Conservation (phyloP, 2,797 vertebrate genomes). For the Pipistrellus pipistrellus region DNA sequence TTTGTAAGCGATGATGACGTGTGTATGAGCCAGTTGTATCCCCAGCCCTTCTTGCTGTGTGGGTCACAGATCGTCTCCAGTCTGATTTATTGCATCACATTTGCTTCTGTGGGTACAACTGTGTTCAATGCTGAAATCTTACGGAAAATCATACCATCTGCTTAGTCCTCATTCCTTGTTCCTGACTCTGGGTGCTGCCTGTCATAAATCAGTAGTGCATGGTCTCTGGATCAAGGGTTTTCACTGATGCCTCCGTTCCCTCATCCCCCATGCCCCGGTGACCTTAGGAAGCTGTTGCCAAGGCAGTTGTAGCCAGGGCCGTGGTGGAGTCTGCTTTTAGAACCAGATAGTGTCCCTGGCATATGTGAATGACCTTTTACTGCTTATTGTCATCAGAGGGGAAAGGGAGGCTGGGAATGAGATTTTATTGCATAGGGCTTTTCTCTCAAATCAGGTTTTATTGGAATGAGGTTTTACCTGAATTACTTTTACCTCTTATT, state of each 20-base stretch:
- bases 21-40: not conserved
- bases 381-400: not conserved
- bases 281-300: not conserved
- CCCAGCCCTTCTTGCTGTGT: no score
- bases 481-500: slow-evolving; percentile 47
- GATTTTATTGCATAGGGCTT: not conserved
- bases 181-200: not conserved
- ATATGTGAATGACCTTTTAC: not conserved
- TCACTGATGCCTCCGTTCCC: not conserved
- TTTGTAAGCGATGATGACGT: not conserved
- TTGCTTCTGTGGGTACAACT: not conserved
- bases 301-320: not conserved
- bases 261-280: not conserved
- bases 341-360: not conserved
- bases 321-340: not conserved
- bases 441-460: slow-evolving; percentile 2
- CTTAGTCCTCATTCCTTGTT: not conserved
- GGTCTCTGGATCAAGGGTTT: not conserved
- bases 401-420: not conserved
- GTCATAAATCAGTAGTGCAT: accelerated
- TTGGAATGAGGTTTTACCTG: slow-evolving; percentile 13
- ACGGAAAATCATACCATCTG: no score
- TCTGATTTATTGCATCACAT: not conserved
- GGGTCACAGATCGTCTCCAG: not conserved
- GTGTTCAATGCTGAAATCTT: not conserved